A percentile compares a stretch with the other conserved stretches of the same genome.
Conservation (phyloP, 2,113 vertebrate species). For the Limnothrissa miodon region DNA sequence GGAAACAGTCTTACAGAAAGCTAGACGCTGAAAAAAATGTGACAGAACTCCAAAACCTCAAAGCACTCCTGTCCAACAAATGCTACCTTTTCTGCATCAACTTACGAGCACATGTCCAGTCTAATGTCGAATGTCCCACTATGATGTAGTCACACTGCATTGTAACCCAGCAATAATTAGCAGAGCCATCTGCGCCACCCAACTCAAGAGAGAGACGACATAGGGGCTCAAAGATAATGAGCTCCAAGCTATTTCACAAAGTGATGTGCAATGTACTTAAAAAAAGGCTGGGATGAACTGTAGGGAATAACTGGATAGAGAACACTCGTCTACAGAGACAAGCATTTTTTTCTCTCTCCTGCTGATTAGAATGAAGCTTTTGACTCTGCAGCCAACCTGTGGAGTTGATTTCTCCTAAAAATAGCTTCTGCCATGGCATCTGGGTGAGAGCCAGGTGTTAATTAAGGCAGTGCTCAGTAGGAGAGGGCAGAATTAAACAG, state of each 20-base stretch:
- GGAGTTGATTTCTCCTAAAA: conserved; percentile 12
- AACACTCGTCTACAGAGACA: background rate
- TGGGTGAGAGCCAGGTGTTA: conserved; percentile 22
- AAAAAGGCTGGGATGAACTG: background rate
- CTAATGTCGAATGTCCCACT: background rate
- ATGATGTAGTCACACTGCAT: background rate
- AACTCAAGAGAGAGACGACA: background rate
- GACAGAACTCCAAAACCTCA: background rate
- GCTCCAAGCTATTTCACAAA: background rate
- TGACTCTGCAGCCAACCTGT: background rate
- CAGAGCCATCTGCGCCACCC: conserved; percentile 26
- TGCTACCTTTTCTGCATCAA: background rate
- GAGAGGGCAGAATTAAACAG: background rate
- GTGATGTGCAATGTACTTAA: conserved; percentile 9
- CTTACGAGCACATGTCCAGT: background rate
- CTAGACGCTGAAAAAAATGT: background rate
- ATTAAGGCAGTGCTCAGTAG: conserved; percentile 42
- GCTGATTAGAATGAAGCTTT: background rate
- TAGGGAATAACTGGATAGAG: conserved; percentile 3
- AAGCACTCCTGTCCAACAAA: conserved; percentile 1
- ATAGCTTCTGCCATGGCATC: conserved; percentile 5
- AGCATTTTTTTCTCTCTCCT: background rate
- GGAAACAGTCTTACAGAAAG: background rate
- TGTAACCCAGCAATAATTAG: conserved; percentile 22
- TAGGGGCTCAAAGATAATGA: conserved; percentile 13